These are phyloP conservation scores for Trachythela sp. DNA, from an alignment of 64 coral and sea anemone species.

Conservation along the genomic window DNA sequence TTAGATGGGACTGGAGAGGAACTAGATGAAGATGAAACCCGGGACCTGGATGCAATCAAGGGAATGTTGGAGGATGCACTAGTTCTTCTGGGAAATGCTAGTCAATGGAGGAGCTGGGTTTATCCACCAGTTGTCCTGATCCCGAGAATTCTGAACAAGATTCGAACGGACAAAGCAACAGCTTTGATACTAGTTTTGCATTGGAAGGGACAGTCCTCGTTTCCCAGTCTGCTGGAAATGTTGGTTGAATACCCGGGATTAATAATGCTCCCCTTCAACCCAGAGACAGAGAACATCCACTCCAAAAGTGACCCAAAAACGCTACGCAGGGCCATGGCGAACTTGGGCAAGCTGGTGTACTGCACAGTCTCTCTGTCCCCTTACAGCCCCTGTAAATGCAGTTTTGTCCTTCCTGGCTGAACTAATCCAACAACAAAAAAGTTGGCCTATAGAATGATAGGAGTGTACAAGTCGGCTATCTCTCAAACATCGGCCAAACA, in stretches of 20 bases:
- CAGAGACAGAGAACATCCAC: neutral
- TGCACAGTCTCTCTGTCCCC: conserved; percentile 3
- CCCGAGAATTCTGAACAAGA: too few species aligned
- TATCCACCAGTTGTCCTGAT: conserved; percentile 5
- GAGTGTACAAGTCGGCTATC: neutral
- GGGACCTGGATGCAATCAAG: neutral
- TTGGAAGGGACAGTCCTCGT: neutral
- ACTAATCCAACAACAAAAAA: neutral
- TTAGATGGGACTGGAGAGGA: neutral
- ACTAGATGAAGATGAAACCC: neutral
- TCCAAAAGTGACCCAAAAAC: neutral
- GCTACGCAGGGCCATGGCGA: neutral
- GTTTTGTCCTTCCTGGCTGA: neutral
- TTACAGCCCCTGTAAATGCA: neutral
- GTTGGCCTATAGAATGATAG: neutral
- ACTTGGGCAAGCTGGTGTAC: too few species aligned
- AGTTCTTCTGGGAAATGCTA: neutral
- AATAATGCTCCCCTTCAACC: neutral
- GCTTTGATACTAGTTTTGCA: neutral
- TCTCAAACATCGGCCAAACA: neutral
- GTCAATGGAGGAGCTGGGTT: too few species aligned
- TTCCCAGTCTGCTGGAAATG: neutral
- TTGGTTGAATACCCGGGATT: neutral
- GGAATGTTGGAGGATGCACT: conserved; percentile 16
- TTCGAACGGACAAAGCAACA: neutral